These are phyloP conservation scores for Lasioglossum pauxillum DNA, from an alignment of 2,888 invertebrate genomes.

Conservation along the genomic window DNA sequence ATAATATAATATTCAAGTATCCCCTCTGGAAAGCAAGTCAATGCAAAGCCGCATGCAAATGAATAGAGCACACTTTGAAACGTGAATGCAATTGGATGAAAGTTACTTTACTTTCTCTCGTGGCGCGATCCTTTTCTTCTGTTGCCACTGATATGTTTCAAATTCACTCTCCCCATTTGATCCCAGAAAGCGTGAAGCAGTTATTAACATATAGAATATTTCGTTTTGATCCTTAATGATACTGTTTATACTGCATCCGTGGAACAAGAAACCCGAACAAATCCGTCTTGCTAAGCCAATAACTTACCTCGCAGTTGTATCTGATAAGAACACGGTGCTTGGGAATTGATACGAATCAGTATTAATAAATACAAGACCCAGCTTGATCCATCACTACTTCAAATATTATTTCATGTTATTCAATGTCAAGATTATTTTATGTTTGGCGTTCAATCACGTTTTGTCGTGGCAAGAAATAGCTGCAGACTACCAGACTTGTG, in stretches of 20 bases:
- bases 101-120: neutral
- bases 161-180: neutral
- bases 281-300: slow-evolving; percentile 6
- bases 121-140: neutral
- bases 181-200: neutral
- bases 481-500: neutral
- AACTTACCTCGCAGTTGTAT: neutral
- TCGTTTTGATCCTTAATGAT: neutral
- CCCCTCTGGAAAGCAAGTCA: neutral
- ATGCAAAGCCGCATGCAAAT: slow-evolving; percentile 1
- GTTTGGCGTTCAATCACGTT: neutral
- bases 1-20: neutral
- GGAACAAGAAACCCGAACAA: neutral
- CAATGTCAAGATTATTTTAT: neutral
- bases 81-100: neutral
- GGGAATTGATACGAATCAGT: slow-evolving; percentile 5
- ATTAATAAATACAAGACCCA: slow-evolving; percentile 8
- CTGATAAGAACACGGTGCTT: neutral
- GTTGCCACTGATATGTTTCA: neutral
- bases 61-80: neutral
- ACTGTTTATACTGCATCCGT: neutral
- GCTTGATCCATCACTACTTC: neutral
- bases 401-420: slow-evolving; percentile 3
- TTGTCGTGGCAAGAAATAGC: neutral
- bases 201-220: neutral